A percentile compares a stretch with the other conserved stretches of the same genome.
Evolutionary conservation across 2,113 vertebrate genomes (phyloP).

Genomic region (Natator depressus): DNA sequence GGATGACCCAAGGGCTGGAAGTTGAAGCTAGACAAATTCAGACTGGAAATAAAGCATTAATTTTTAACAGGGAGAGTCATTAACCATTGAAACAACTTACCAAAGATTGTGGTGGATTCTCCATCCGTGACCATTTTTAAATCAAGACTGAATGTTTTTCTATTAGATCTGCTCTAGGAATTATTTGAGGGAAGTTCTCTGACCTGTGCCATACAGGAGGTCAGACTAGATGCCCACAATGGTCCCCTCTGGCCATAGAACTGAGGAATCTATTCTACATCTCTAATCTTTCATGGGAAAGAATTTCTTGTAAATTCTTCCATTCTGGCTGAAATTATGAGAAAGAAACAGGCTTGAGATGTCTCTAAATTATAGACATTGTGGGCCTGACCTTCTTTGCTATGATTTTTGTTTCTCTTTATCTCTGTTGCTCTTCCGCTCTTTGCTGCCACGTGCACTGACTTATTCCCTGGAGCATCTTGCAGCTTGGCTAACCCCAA

Average conservation of each 20-base stretch:
- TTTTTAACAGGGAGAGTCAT: not conserved
- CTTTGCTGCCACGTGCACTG: not conserved
- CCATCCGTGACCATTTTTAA: not conserved
- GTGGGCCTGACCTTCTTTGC: not conserved
- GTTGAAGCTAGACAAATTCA: not conserved
- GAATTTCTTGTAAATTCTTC: not conserved
- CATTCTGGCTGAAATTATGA: not conserved
- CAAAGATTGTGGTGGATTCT: not conserved
- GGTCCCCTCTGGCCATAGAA: not conserved
- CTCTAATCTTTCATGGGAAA: not conserved
- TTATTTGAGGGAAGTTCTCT: not conserved
- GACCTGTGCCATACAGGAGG: not conserved
- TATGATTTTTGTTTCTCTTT: not conserved
- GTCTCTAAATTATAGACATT: not conserved
- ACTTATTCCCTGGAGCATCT: not conserved
- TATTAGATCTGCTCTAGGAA: not conserved
- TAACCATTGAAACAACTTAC: not conserved
- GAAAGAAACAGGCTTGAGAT: not conserved
- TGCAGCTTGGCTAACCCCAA: not conserved
- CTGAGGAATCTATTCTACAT: not conserved
- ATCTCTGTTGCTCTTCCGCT: not conserved
- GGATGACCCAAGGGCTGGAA: not conserved
- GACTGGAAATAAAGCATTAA: not conserved
- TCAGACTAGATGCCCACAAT: not conserved
- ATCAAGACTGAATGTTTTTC: not conserved